phyloP scores from a whole-genome alignment of 2,113 vertebrate genomes.

The Alethe diademata region DNA sequence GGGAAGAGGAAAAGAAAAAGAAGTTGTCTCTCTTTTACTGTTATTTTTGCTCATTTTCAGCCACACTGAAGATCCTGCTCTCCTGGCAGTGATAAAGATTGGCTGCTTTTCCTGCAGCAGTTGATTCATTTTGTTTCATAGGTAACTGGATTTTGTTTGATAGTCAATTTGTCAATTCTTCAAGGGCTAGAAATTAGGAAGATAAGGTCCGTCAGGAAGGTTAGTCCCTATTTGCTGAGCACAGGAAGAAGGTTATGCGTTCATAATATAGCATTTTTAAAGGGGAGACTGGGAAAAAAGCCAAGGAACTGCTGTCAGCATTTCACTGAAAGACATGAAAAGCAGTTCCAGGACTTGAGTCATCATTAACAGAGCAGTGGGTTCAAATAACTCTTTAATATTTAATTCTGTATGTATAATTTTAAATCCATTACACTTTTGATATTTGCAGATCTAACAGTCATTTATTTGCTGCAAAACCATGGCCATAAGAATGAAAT shows the following conservation, averaged over 20 bases:
- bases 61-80: neutral
- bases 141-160: neutral
- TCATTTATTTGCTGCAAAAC: neutral
- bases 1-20: no score
- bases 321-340: neutral
- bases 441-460: neutral
- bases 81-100: neutral
- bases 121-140: neutral
- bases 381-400: slow-evolving; percentile 4
- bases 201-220: neutral
- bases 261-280: neutral
- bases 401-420: neutral
- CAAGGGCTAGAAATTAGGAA: neutral
- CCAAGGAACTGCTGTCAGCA: neutral
- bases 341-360: neutral
- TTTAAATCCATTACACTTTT: slow-evolving; percentile 9
- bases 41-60: slow-evolving; percentile 1
- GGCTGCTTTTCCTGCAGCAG: neutral
- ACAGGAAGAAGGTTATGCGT: neutral
- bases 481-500: neutral
- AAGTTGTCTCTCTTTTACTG: neutral
- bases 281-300: neutral
- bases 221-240: neutral
- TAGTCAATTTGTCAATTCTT: neutral
- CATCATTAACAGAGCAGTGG: neutral